A percentile compares a stretch with the other conserved stretches of the same genome.
phyloP scores from a whole-genome alignment of 2,113 vertebrate genomes.

The Sclerurus mexicanus region DNA sequence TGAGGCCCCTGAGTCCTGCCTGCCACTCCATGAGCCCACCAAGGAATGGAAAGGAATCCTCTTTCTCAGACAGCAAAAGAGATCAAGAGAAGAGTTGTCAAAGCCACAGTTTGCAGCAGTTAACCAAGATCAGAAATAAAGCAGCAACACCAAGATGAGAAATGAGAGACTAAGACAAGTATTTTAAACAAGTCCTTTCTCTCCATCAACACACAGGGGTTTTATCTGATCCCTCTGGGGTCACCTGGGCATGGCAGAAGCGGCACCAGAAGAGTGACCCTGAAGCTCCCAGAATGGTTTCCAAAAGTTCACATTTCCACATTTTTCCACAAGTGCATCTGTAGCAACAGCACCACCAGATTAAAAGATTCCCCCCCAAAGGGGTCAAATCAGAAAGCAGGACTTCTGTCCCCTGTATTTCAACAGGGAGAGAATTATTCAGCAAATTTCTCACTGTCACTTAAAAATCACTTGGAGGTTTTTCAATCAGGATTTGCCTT shows the following conservation, averaged over 20 bases:
- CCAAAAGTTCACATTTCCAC: background rate
- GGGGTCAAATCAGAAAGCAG: background rate
- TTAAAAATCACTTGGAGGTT: background rate
- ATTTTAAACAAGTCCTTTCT: background rate
- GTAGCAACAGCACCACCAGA: background rate
- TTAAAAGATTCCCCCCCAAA: background rate
- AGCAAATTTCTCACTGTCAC: background rate
- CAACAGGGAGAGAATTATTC: background rate
- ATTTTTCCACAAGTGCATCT: background rate
- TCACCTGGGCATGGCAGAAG: background rate
- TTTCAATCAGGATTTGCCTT: background rate
- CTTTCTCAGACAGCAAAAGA: background rate
- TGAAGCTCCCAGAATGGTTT: fast-evolving
- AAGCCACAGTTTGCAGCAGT: background rate
- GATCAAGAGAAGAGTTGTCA: background rate
- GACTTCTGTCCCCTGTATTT: background rate
- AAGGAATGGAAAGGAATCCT: background rate
- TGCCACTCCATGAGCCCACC: background rate
- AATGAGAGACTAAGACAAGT: background rate
- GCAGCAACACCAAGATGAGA: background rate
- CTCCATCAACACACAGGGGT: background rate
- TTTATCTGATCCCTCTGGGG: background rate
- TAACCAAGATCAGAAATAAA: background rate
- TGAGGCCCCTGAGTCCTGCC: background rate
- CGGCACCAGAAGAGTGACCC: too few species aligned